phyloP scores from a whole-genome alignment of 2,888 invertebrate genomes.

The Caenorhabditis sp. region DNA sequence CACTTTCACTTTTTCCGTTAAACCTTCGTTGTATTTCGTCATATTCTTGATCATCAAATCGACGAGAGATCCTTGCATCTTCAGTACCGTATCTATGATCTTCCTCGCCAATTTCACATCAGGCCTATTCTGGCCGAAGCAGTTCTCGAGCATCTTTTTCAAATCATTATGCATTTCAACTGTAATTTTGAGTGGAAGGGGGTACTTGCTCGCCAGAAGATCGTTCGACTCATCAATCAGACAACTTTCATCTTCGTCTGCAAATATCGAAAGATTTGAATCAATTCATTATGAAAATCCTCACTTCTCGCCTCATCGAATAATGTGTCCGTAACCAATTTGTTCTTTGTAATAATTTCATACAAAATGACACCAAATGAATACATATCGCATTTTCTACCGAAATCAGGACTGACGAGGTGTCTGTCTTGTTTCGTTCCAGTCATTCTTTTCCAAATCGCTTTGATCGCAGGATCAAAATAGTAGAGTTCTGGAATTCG shows the following conservation, averaged over 20 bases:
- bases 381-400: constrained; percentile 76
- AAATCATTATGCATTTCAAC: constrained; percentile 53
- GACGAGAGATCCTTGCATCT: constrained; percentile 81
- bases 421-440: constrained; percentile 35
- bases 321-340: constrained; percentile 61
- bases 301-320: constrained; percentile 13
- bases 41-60: constrained; percentile 81
- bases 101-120: constrained; percentile 78
- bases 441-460: constrained; percentile 59
- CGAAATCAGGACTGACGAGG: constrained; percentile 14
- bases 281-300: not conserved
- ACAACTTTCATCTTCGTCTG: constrained; percentile 75
- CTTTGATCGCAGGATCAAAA: constrained; percentile 80
- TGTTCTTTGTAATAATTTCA: constrained; percentile 72
- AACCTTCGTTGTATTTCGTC: constrained; percentile 78
- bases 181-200: constrained; percentile 46
- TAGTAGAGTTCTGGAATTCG: constrained; percentile 82
- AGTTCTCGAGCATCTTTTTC: constrained; percentile 60
- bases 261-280: not conserved
- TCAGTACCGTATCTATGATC: constrained; percentile 81
- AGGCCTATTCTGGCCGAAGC: constrained; percentile 65
- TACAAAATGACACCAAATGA: constrained; percentile 80
- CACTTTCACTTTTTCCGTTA: constrained; percentile 75
- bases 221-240: constrained; percentile 77
- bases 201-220: constrained; percentile 70